Evolutionary conservation across 2,797 vertebrate species (phyloP).

Genomic region (Halcyon leucocephala): DNA sequence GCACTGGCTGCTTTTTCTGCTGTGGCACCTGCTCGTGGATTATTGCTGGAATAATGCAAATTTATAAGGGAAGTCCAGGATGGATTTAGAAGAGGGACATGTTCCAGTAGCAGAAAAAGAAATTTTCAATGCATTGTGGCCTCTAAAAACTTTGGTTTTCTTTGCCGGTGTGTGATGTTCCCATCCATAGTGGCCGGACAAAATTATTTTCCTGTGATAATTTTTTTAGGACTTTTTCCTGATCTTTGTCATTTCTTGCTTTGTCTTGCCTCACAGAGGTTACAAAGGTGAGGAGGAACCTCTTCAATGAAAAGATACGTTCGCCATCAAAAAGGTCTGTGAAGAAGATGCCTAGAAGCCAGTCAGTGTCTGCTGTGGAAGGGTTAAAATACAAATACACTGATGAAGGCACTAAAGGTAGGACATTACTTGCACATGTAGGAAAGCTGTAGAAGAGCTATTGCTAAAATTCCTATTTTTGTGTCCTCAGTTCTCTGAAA

Average conservation of each 20-base stretch:
- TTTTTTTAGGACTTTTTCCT: neutral
- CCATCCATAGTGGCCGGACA: neutral
- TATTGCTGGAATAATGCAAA: neutral
- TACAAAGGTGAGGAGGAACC: slow-evolving; percentile 94
- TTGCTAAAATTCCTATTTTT: neutral
- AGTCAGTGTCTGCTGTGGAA: slow-evolving; percentile 91
- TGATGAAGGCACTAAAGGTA: slow-evolving; percentile 69
- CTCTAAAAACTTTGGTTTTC: neutral
- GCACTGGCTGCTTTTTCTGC: neutral
- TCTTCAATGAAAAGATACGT: slow-evolving; percentile 87
- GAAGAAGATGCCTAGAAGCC: slow-evolving; percentile 89
- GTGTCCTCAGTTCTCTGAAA: neutral
- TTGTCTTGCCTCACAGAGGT: slow-evolving; percentile 82
- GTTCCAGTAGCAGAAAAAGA: neutral
- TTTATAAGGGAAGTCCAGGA: neutral
- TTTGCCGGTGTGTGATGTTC: neutral
- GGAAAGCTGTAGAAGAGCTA: neutral
- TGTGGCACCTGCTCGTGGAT: neutral
- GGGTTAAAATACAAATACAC: slow-evolving; percentile 79
- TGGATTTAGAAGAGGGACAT: neutral
- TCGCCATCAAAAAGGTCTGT: slow-evolving; percentile 83
- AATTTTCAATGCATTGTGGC: neutral
- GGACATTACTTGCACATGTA: neutral
- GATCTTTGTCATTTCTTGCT: neutral
- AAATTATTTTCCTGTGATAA: neutral